A percentile compares a stretch with the other conserved stretches of the same genome.
phyloP scores from a whole-genome alignment of 2,888 invertebrate species.

The Parapristionchus giblindavisi region DNA sequence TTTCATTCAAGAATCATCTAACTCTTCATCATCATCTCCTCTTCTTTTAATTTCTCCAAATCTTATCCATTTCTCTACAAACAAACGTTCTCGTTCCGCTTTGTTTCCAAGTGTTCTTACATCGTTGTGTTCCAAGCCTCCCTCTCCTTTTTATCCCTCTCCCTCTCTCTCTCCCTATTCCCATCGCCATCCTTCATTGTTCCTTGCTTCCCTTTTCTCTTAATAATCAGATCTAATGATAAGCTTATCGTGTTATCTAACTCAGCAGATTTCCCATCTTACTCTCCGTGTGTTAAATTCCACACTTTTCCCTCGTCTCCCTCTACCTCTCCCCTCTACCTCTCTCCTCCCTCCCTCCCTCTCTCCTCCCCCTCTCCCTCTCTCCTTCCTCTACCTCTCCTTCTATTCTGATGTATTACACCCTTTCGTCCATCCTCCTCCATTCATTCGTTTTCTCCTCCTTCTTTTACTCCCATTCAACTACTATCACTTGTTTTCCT shows the following conservation, averaged over 20 bases:
- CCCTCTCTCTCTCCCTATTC: conserved; percentile 18
- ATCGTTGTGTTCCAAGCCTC: background rate
- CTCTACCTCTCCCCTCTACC: conserved; percentile 4
- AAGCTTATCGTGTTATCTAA: background rate
- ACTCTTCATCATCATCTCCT: background rate
- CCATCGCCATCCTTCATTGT: conserved; percentile 6
- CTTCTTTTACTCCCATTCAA: background rate
- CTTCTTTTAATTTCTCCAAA: background rate
- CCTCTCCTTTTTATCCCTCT: background rate
- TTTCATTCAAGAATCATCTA: background rate
- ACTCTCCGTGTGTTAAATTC: background rate
- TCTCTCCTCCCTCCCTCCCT: conserved; percentile 5
- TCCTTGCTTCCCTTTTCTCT: conserved; percentile 3
- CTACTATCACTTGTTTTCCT: background rate
- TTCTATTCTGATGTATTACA: too few relatives aligned
- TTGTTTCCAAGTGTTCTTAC: background rate
- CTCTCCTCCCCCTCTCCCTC: conserved; percentile 18
- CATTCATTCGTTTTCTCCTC: background rate
- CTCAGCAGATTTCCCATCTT: background rate
- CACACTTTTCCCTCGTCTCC: conserved; percentile 19
- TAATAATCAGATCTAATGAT: background rate
- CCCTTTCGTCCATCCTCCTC: conserved; percentile 31
- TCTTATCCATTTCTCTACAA: too few relatives aligned
- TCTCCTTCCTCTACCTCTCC: background rate
- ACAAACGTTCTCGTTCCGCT: background rate